Evolutionary conservation across 2,113 vertebrate genomes (phyloP).

Genomic region (Entomyzon cyanotis): DNA sequence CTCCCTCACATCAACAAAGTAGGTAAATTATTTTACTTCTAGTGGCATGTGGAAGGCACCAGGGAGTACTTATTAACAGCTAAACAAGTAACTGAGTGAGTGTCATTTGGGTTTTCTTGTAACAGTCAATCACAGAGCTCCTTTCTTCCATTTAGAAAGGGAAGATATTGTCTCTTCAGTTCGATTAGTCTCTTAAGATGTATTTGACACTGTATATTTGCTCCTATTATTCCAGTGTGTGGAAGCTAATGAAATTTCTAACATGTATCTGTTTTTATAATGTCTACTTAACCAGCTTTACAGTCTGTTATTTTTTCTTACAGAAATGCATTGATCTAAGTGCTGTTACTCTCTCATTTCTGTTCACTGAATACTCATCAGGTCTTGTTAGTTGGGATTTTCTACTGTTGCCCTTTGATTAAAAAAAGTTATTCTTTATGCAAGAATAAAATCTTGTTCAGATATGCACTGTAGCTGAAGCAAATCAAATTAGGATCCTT

Average conservation of each 20-base stretch:
- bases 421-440: background rate
- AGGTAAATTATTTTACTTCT: background rate
- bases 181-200: background rate
- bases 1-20: background rate
- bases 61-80: background rate
- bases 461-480: background rate
- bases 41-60: background rate
- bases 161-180: background rate
- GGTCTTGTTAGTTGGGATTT: background rate
- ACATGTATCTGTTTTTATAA: background rate
- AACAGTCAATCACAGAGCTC: background rate
- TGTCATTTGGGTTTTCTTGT: background rate
- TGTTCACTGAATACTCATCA: background rate
- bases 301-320: background rate
- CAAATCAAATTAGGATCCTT: background rate
- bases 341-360: background rate
- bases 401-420: background rate
- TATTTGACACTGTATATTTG: background rate
- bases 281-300: background rate
- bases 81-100: background rate
- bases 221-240: background rate
- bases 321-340: background rate
- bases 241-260: slow-evolving; percentile 2
- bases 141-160: background rate
- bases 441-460: background rate